phyloP scores from a whole-genome alignment of 2,888 invertebrate genomes.

The Eulithis testata region DNA sequence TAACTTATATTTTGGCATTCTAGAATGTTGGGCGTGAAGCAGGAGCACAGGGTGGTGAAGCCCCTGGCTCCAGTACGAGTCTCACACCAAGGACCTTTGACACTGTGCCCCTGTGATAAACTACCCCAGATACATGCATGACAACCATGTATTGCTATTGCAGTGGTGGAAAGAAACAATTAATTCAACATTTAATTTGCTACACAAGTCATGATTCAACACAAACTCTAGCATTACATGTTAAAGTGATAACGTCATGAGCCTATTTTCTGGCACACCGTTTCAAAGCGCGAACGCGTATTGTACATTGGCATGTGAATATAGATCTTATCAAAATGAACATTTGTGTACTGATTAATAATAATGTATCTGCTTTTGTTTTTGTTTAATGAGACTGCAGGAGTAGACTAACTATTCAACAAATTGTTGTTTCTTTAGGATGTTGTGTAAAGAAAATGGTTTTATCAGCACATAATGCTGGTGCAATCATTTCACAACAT shows the following conservation, averaged over 20 bases:
- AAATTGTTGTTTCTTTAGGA: constrained; percentile 58
- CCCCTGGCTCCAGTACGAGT: constrained; percentile 85
- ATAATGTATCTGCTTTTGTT: constrained; percentile 59
- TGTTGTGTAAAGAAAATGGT: constrained; percentile 67
- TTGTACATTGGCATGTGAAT: constrained; percentile 70
- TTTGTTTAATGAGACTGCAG: constrained; percentile 63
- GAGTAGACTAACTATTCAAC: constrained; percentile 54
- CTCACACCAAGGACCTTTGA: constrained; percentile 73
- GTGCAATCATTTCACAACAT: constrained; percentile 73
- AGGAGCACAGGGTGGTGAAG: constrained; percentile 85
- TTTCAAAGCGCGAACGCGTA: constrained; percentile 19
- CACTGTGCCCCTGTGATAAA: constrained; percentile 79
- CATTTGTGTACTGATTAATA: constrained; percentile 64
- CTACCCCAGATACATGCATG: constrained; percentile 66
- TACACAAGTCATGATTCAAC: constrained; percentile 21
- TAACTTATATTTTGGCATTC: constrained; percentile 40
- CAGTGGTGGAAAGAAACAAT: constrained; percentile 27
- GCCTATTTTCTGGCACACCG: constrained; percentile 21
- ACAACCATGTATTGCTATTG: constrained; percentile 60
- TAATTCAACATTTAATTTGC: constrained; percentile 24
- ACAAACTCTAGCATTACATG: constrained; percentile 20
- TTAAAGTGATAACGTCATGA: constrained; percentile 21
- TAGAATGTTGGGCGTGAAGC: constrained; percentile 83
- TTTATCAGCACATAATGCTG: constrained; percentile 69
- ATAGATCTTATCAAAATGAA: constrained; percentile 58